phyloP scores from a whole-genome alignment of 1,140 invertebrate species.

The Artemia franciscana region DNA sequence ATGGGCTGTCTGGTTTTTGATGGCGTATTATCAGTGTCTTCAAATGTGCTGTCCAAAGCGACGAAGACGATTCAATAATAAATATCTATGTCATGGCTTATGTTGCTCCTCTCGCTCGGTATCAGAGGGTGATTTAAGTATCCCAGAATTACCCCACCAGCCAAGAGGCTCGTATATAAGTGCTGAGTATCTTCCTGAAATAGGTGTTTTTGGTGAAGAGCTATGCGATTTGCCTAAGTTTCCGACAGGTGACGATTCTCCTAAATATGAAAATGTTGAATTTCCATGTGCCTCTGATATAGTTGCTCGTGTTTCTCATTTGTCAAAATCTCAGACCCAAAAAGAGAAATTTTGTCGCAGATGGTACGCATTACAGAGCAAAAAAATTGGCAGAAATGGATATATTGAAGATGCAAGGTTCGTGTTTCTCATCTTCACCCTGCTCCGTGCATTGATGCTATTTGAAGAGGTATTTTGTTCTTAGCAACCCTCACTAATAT shows the following conservation, averaged over 20 bases:
- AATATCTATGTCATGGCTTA: not conserved
- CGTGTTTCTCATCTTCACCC: conserved; percentile 32
- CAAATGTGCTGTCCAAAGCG: not conserved
- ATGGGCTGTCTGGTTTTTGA: too few species aligned
- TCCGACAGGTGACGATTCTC: not conserved
- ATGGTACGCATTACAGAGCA: not conserved
- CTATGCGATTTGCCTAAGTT: not conserved
- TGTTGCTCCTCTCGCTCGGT: not conserved
- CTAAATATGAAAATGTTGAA: not conserved
- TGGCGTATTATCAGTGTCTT: not conserved
- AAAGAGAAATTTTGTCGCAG: not conserved
- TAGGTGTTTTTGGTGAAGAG: not conserved
- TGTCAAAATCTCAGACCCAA: not conserved
- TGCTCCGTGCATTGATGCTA: conserved; percentile 29
- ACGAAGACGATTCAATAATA: not conserved
- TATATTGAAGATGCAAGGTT: conserved; percentile 31
- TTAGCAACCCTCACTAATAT: too few species aligned
- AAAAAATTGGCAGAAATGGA: not conserved
- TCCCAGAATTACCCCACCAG: not conserved
- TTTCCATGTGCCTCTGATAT: not conserved
- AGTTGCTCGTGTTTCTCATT: not conserved
- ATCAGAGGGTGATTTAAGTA: not conserved
- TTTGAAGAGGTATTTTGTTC: conserved; percentile 40
- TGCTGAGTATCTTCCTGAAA: not conserved
- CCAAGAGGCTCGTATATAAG: not conserved